Base-by-base conservation (phyloP, 2,113 vertebrate genomes). In the Pycnonotus jocosus region DNA sequence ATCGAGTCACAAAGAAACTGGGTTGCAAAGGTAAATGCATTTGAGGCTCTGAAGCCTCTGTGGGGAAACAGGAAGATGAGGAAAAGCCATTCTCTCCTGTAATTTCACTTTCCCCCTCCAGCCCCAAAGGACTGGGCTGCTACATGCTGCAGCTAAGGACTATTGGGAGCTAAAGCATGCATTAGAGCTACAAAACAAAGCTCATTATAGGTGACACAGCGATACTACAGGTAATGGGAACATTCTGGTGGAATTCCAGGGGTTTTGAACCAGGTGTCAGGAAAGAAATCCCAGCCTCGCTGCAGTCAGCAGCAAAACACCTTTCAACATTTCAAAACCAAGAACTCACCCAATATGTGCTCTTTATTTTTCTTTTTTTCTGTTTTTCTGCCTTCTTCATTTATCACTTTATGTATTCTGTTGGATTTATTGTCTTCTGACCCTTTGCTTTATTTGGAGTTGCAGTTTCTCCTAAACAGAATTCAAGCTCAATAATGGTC, bases 361-460 rank as follows among this genome's bases (percentile, higher is more conserved):
- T 81, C 25, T 45, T 89, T 87, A 86, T 78, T 40, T 64, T 65
- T 90, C 80, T 74, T 50, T 50, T 48, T 27, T 70, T 54, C 68
- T 3, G 0, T 76, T 53, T 72, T 54, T 88, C 62, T 89, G 74
- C 42, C 78, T 85, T 61, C 70, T 82, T 79, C 70, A 92, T 95
- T 95, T 94, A 88, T 88, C 81, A 85, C 70, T 85, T 94, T 80
- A 87, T 92, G 90, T 91, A 90, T 94, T 95, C 87, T 81, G 78
- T 66, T 81, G 91, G 89, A 92, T 95, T 96, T 95, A 91, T 66
- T 92, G 84, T 93, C 89, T 91, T 90, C 78, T 95, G 95, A 95
- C 89, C 81, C 91, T 82, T 85, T 0, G 8, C 57, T 87, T 88
- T 91, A 69, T 66, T 76, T 44, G 33, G 30, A 95, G 91, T 66